Conservation (phyloP, 2,888 invertebrate genomes). For the Leptopilina syphax region DNA sequence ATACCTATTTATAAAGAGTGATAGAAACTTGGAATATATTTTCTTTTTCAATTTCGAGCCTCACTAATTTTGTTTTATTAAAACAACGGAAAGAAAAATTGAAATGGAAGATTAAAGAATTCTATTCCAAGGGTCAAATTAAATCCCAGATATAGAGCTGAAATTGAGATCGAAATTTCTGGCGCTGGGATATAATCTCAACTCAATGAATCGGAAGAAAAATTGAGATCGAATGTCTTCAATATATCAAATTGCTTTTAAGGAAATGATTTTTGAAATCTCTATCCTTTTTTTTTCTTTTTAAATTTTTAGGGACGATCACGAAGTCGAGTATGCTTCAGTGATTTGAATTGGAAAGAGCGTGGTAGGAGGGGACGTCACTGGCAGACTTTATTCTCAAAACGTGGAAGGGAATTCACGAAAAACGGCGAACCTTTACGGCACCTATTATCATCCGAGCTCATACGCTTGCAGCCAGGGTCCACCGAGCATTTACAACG, state of each 20-base stretch:
- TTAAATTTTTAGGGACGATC: slow-evolving; percentile 50
- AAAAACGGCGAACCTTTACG: slow-evolving; percentile 74
- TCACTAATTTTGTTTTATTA: no score
- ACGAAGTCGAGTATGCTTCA: slow-evolving; percentile 46
- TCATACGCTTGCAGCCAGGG: slow-evolving; percentile 73
- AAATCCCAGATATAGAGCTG: no score
- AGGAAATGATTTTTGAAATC: slow-evolving; percentile 4
- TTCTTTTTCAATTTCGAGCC: no score
- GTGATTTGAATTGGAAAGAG: slow-evolving; percentile 49
- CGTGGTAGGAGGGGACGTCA: slow-evolving; percentile 54
- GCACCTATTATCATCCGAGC: slow-evolving; percentile 66
- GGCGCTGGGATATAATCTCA: neutral
- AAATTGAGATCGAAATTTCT: neutral
- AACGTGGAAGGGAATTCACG: slow-evolving; percentile 72
- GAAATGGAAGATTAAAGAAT: no score
- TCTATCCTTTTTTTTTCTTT: neutral
- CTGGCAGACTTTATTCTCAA: slow-evolving; percentile 54
- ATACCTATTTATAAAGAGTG: no score
- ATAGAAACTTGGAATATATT: no score
- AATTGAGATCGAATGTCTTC: slow-evolving; percentile 6
- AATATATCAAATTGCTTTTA: slow-evolving; percentile 40
- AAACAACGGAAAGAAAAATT: no score
- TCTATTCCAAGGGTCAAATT: no score
- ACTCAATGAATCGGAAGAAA: neutral
- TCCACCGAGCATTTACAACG: slow-evolving; percentile 69